Evolutionary conservation across 2,113 vertebrate genomes (phyloP).

Genomic region (Sigmodon hispidus): DNA sequence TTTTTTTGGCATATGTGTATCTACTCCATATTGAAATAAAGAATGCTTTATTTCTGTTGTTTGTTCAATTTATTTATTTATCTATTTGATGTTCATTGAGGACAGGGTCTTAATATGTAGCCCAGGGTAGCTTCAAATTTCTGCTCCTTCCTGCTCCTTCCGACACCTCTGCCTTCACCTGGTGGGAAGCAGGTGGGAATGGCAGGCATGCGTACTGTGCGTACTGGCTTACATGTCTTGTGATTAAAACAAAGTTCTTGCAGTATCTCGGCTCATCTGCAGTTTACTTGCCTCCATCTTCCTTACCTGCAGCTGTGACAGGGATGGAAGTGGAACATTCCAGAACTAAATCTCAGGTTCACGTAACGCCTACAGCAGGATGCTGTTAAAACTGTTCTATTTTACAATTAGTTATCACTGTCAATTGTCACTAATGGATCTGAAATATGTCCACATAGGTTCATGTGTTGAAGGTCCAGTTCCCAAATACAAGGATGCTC

Average conservation of each 20-base stretch:
- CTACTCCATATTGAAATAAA: neutral
- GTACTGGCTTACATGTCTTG: neutral
- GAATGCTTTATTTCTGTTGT: neutral
- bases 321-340: neutral
- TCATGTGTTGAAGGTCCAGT: neutral
- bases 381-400: neutral
- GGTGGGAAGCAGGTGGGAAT: neutral
- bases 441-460: neutral
- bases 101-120: neutral
- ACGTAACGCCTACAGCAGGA: neutral
- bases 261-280: neutral
- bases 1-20: neutral
- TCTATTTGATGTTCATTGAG: neutral
- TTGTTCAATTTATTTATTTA: neutral
- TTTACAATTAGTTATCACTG: neutral
- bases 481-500: neutral
- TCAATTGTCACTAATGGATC: neutral
- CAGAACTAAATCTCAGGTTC: neutral
- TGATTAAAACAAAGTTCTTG: neutral
- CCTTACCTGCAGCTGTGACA: neutral
- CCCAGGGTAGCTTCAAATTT: neutral
- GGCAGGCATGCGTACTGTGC: too few relatives aligned
- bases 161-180: neutral
- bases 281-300: neutral
- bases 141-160: neutral